These are phyloP conservation scores for Tigriopus californicus DNA, from an alignment of 2,888 invertebrate species.

Conservation along the genomic window DNA sequence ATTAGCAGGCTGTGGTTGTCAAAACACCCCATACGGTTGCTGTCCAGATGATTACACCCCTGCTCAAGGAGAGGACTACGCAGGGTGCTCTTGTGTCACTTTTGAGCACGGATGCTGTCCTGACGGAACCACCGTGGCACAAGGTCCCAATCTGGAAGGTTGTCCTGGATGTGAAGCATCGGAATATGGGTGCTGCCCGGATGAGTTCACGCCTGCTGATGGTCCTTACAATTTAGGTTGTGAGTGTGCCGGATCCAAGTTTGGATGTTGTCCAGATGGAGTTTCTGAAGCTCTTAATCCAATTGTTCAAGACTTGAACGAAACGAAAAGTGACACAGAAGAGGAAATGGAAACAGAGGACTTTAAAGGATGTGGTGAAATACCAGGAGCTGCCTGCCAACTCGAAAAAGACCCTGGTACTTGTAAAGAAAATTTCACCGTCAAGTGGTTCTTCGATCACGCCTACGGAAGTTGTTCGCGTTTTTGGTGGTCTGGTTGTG, in stretches of 20 bases:
- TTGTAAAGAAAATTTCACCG: constrained; percentile 52
- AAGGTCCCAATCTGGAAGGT: constrained; percentile 19
- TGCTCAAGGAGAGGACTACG: constrained; percentile 56
- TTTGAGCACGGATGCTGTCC: constrained; percentile 78
- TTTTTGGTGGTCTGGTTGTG: constrained; percentile 79
- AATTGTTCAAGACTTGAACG: not conserved
- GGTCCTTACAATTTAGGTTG: constrained; percentile 60
- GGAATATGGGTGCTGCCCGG: constrained; percentile 77
- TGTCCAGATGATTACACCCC: constrained; percentile 44
- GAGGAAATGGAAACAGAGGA: constrained; percentile 31
- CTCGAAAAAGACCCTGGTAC: constrained; percentile 51
- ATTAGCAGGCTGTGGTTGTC: not conserved
- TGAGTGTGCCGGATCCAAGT: constrained; percentile 47
- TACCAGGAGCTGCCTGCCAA: constrained; percentile 45
- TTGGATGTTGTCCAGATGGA: constrained; percentile 77
- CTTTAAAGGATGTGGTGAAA: constrained; percentile 50
- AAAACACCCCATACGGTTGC: constrained; percentile 27
- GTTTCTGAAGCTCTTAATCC: constrained; percentile 50
- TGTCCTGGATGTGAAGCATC: constrained; percentile 50
- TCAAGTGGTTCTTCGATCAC: constrained; percentile 68
- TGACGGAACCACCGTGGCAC: constrained; percentile 39
- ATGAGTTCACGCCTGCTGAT: constrained; percentile 37
- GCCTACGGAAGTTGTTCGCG: constrained; percentile 68
- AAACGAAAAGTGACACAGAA: no score
- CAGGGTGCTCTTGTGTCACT: constrained; percentile 33